phyloP scores from a whole-genome alignment of 1,140 invertebrate genomes.

The Stratiolaelaps scimitus region DNA sequence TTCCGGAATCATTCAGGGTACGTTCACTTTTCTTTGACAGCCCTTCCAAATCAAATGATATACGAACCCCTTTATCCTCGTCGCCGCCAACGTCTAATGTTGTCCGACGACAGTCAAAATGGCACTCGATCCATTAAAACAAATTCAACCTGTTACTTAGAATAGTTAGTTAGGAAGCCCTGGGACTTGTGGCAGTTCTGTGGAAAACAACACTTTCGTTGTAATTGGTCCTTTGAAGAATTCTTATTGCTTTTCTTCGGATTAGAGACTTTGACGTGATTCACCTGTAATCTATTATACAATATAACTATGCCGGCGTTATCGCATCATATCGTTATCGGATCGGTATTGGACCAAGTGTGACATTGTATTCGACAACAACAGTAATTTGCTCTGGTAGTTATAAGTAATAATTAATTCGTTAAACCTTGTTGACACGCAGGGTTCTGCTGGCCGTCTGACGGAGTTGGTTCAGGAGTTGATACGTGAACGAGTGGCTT shows the following conservation, averaged over 20 bases:
- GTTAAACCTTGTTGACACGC: background rate
- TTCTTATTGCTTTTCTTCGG: too few species aligned
- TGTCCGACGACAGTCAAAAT: background rate
- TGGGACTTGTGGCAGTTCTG: too few species aligned
- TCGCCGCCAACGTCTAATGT: background rate
- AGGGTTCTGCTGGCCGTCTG: background rate
- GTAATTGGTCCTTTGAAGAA: too few species aligned
- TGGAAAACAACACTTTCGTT: too few species aligned
- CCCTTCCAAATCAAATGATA: constrained; percentile 52
- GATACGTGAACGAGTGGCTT: constrained; percentile 47
- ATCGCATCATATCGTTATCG: too few species aligned
- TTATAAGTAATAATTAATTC: constrained; percentile 5
- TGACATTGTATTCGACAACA: background rate
- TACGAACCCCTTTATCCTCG: constrained; percentile 57
- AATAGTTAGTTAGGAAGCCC: too few species aligned
- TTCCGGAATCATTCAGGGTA: constrained; percentile 56
- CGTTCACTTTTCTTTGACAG: background rate
- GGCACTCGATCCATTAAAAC: too few species aligned
- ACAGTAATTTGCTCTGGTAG: background rate
- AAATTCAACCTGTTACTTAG: too few species aligned
- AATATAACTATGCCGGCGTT: too few species aligned
- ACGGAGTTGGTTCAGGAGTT: constrained; percentile 23
- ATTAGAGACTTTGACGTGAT: too few species aligned
- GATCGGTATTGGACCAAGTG: too few species aligned
- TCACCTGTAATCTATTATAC: too few species aligned